A percentile compares a stretch with the other conserved stretches of the same genome.
phyloP scores from a whole-genome alignment of 2,888 invertebrate species.

The Macrophya alboannulata region DNA sequence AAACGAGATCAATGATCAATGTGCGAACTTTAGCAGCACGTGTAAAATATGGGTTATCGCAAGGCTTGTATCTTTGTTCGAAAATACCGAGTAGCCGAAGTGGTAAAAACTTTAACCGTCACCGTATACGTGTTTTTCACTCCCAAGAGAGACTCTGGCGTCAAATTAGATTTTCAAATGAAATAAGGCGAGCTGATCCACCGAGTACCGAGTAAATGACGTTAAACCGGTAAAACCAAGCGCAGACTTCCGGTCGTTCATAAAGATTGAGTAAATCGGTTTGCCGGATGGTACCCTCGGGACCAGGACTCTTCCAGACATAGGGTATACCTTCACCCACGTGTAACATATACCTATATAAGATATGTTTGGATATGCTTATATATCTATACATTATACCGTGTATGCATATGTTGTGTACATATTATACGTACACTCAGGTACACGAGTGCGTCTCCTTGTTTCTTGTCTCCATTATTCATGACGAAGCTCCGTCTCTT shows the following conservation, averaged over 20 bases:
- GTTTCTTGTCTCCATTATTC: conserved; percentile 69
- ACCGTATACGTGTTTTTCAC: not conserved
- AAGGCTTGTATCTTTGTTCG: not conserved
- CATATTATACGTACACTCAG: conserved; percentile 48
- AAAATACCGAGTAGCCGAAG: not conserved
- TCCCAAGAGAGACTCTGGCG: not conserved
- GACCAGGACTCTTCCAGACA: conserved; percentile 7
- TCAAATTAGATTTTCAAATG: conserved; percentile 23
- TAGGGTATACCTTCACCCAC: conserved; percentile 5
- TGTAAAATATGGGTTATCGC: not conserved
- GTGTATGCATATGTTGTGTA: not conserved
- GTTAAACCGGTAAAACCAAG: conserved; percentile 13
- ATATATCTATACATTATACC: not conserved
- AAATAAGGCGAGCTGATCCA: conserved; percentile 16
- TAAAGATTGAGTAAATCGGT: conserved; percentile 43
- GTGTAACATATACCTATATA: conserved; percentile 18
- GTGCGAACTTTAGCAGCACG: not conserved
- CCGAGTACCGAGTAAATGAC: conserved; percentile 38
- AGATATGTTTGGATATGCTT: conserved; percentile 29
- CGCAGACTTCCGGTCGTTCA: conserved; percentile 21
- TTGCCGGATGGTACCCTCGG: not conserved
- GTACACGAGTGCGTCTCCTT: conserved; percentile 60
- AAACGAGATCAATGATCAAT: not conserved
- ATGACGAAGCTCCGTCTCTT: conserved; percentile 66
- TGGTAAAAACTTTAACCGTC: not conserved